Percentiles rank a stretch among this genome's conserved stretches.
These are phyloP conservation scores for Griposia aprilina DNA, from an alignment of 2,888 invertebrate genomes.

Conservation along the genomic window DNA sequence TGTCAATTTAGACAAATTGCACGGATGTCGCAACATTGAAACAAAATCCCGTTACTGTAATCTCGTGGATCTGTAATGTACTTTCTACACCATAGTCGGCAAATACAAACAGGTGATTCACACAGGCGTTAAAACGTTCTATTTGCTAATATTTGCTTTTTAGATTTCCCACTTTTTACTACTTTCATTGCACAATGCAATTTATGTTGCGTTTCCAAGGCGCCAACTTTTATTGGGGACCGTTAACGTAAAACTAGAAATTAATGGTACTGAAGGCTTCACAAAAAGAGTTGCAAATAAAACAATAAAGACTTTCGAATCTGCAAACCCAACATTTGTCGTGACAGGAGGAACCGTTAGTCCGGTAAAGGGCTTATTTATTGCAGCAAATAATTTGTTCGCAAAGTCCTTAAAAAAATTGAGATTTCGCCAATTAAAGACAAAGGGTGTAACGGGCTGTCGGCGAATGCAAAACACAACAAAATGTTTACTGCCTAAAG, in stretches of 20 bases:
- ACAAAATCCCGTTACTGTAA: conserved; percentile 55
- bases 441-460: conserved; percentile 61
- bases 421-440: conserved; percentile 63
- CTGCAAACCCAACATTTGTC: conserved; percentile 72
- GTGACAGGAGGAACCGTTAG: conserved; percentile 74
- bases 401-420: conserved; percentile 51
- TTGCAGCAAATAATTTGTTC: conserved; percentile 77
- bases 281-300: conserved; percentile 83
- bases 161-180: conserved; percentile 44
- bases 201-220: conserved; percentile 68
- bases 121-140: conserved; percentile 52
- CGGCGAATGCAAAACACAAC: conserved; percentile 50
- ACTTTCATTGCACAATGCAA: conserved; percentile 59
- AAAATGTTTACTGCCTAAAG: conserved; percentile 47
- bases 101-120: conserved; percentile 60
- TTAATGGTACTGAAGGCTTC: conserved; percentile 77
- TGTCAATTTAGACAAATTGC: conserved; percentile 64
- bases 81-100: conserved; percentile 51
- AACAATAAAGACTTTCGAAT: conserved; percentile 76
- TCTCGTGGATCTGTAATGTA: conserved; percentile 33
- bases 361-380: conserved; percentile 79
- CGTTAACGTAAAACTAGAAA: conserved; percentile 73
- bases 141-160: conserved; percentile 68
- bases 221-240: conserved; percentile 77
- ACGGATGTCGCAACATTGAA: conserved; percentile 59